Conservation (phyloP, 2,797 vertebrate genomes). For the Acrossocheilus wenchowensis region DNA sequence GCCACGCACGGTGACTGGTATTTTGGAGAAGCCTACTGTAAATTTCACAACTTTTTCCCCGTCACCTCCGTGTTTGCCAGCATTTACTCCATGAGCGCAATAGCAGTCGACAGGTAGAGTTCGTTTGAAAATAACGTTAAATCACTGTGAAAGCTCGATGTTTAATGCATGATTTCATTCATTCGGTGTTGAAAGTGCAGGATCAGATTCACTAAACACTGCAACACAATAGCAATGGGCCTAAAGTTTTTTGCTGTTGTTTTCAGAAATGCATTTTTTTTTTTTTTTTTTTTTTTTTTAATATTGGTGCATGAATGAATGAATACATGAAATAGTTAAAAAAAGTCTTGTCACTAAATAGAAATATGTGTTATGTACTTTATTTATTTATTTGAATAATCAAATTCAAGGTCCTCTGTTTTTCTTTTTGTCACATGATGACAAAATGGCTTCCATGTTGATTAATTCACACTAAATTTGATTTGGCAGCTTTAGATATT, state of each 20-base stretch:
- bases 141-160: not conserved
- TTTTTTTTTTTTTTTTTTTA: not conserved
- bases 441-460: not conserved
- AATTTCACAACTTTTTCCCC: constrained; percentile 99
- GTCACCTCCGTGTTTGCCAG: constrained; percentile 96
- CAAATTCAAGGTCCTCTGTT: not conserved
- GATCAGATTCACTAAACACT: not conserved
- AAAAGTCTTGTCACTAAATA: too few species aligned
- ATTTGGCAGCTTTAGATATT: not conserved
- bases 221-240: not conserved
- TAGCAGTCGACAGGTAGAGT: constrained; percentile 95
- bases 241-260: not conserved
- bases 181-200: too few species aligned
- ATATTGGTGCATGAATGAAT: not conserved
- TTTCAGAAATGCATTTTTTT: not conserved
- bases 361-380: not conserved
- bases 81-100: constrained; percentile 99
- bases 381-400: not conserved
- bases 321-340: too few species aligned
- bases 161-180: not conserved
- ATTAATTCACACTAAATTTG: not conserved
- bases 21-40: constrained; percentile 94
- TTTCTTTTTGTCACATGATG: not conserved
- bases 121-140: not conserved
- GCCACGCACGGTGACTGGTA: constrained; percentile 94